phyloP scores from a whole-genome alignment of 2,113 vertebrate species.

The Micronisus gabar region DNA sequence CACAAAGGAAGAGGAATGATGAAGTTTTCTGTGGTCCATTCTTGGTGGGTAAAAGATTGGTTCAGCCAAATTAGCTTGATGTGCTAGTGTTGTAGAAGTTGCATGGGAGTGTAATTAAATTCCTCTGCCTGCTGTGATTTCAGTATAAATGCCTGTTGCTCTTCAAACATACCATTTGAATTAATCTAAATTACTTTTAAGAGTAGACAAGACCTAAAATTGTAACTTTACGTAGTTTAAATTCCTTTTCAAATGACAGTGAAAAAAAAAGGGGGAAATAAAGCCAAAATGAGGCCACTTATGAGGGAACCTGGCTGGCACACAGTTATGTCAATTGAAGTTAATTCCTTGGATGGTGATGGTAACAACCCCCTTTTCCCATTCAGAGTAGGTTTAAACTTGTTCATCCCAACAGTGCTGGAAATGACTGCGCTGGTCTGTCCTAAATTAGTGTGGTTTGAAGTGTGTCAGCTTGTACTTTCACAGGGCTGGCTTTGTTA shows the following conservation, averaged over 20 bases:
- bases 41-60: neutral
- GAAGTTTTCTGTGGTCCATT: neutral
- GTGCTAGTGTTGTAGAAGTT: neutral
- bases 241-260: neutral
- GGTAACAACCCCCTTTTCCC: neutral
- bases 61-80: neutral
- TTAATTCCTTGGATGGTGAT: neutral
- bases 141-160: neutral
- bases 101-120: neutral
- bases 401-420: neutral
- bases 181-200: neutral
- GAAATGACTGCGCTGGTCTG: fast-evolving
- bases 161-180: neutral
- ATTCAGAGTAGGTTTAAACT: neutral
- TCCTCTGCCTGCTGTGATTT: neutral
- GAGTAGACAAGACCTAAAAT: neutral
- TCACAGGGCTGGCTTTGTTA: neutral
- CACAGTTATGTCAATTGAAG: fast-evolving
- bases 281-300: neutral
- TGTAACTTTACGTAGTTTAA: neutral
- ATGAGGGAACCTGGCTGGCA: neutral
- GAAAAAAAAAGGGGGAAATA: neutral
- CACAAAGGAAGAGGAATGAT: fast-evolving
- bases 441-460: neutral
- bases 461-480: neutral